Conservation (phyloP, 2,113 vertebrate species). For the Tachysurus vachellii region DNA sequence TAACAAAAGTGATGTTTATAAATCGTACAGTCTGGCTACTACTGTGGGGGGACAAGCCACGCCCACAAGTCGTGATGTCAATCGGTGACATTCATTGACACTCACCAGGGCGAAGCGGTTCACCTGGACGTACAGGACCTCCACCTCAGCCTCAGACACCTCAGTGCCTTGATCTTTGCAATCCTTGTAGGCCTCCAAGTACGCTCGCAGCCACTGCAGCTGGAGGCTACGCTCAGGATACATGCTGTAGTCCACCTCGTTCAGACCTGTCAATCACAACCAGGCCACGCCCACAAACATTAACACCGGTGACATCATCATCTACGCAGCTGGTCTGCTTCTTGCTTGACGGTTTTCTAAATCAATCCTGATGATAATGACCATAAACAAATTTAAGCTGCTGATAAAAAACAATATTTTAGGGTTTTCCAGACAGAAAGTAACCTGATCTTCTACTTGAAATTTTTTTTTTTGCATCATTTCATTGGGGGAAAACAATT, state of each 20-base stretch:
- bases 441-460: not conserved
- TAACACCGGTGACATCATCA: not conserved
- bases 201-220: slow-evolving; percentile 87
- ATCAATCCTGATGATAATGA: not conserved
- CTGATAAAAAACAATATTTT: not conserved
- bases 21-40: not conserved
- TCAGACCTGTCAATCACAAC: slow-evolving; percentile 79
- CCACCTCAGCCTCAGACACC: slow-evolving; percentile 87
- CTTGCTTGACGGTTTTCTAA: not conserved
- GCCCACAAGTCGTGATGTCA: not conserved
- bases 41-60: not conserved
- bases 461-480: no score
- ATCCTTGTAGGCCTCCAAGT: slow-evolving; percentile 93
- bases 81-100: slow-evolving; percentile 18
- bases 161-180: slow-evolving; percentile 80
- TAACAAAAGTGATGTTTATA: not conserved
- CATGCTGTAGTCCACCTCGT: slow-evolving; percentile 93
- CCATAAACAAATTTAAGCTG: no score
- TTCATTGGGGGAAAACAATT: no score
- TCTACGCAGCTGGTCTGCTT: not conserved
- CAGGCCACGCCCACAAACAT: not conserved
- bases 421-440: not conserved
- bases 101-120: slow-evolving; percentile 94
- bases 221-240: slow-evolving; percentile 87
- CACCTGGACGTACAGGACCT: slow-evolving; percentile 92